These are phyloP conservation scores for Salvelinus alpinus DNA, from an alignment of 2,113 vertebrate genomes.

Conservation along the genomic window DNA sequence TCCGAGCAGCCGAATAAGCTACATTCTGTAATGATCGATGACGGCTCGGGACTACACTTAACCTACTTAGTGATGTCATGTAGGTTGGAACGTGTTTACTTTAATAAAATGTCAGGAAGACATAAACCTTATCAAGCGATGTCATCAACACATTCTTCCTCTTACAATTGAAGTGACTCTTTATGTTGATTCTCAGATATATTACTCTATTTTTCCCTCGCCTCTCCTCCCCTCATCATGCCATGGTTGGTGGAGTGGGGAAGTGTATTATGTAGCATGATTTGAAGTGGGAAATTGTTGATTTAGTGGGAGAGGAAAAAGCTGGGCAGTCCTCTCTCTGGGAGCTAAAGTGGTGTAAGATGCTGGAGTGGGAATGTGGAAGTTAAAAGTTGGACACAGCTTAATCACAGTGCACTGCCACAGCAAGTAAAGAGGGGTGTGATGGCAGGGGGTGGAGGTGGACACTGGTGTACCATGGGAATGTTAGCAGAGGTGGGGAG, in stretches of 20 bases:
- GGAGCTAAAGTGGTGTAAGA: not conserved
- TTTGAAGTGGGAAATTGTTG: constrained; percentile 64
- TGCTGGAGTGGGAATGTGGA: constrained; percentile 66
- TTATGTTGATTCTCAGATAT: constrained; percentile 89
- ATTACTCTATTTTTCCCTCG: constrained; percentile 73
- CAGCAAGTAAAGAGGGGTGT: constrained; percentile 33
- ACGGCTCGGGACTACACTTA: constrained; percentile 96
- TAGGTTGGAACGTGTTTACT: constrained; percentile 96
- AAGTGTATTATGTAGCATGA: constrained; percentile 68
- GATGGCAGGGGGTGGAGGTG: not conserved
- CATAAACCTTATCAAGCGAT: constrained; percentile 97
- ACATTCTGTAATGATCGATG: constrained; percentile 99
- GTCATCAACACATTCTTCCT: constrained; percentile 86
- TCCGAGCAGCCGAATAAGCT: constrained; percentile 88
- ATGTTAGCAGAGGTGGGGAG: constrained; percentile 4
- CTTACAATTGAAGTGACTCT: constrained; percentile 85
- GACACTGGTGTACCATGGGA: constrained; percentile 11
- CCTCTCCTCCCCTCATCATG: constrained; percentile 2
- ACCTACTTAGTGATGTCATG: constrained; percentile 99
- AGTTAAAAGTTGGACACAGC: constrained; percentile 64
- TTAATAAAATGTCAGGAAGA: constrained; percentile 97
- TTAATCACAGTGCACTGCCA: constrained; percentile 73
- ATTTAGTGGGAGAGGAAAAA: constrained; percentile 29
- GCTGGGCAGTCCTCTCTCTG: constrained; percentile 46
- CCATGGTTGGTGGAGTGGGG: constrained; percentile 73